Evolutionary conservation across 2,888 invertebrate genomes (phyloP).

Genomic region (Thysanoteuthis rhombus): DNA sequence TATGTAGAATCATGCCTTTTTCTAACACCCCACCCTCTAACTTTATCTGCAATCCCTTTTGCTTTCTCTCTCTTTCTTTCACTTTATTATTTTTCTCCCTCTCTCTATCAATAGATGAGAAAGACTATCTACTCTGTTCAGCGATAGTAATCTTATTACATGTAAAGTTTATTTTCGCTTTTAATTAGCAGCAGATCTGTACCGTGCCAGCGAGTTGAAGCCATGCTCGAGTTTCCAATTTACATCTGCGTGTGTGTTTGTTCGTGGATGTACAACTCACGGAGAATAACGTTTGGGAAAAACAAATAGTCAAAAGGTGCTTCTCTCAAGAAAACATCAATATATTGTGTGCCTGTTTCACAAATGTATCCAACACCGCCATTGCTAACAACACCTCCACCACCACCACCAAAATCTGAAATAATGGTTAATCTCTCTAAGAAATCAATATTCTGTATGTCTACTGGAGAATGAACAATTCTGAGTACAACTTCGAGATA

Average conservation of each 20-base stretch:
- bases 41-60: neutral
- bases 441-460: conserved; percentile 12
- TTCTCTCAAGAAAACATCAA: neutral
- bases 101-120: neutral
- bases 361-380: neutral
- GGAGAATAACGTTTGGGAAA: neutral
- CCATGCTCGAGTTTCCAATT: neutral
- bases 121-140: neutral
- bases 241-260: neutral
- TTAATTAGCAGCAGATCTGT: neutral
- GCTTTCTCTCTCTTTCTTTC: neutral
- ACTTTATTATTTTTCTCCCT: neutral
- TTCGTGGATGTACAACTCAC: neutral
- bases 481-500: neutral
- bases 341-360: conserved; percentile 12
- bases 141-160: neutral
- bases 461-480: neutral
- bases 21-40: neutral
- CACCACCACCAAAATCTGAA: conserved; percentile 12
- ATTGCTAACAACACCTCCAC: neutral
- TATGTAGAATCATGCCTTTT: conserved; percentile 12
- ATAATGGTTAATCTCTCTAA: neutral
- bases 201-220: neutral
- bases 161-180: neutral
- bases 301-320: neutral